Conservation (phyloP, 1,140 invertebrate genomes). For the Sarcophaga peregrina region DNA sequence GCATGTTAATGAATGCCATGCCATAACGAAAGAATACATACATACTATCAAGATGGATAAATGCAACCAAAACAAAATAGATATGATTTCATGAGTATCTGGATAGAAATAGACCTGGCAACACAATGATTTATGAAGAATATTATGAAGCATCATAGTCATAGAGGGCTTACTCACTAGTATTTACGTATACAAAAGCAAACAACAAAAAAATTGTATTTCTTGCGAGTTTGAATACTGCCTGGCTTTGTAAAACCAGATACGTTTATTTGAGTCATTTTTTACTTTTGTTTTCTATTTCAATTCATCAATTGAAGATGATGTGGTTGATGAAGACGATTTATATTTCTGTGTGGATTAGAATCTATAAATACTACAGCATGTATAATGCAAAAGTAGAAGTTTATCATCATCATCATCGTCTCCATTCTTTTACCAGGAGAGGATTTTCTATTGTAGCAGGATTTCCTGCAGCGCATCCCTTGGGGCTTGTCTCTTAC, state of each 20-base stretch:
- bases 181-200: constrained; percentile 18
- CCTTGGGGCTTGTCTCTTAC: constrained; percentile 23
- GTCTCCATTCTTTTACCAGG: neutral
- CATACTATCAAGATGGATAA: neutral
- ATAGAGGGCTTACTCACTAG: neutral
- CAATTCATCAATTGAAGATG: neutral
- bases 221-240: neutral
- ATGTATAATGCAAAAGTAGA: constrained; percentile 20
- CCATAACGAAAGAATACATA: too few species aligned
- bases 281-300: neutral
- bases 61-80: constrained; percentile 5
- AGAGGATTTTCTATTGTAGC: constrained; percentile 19
- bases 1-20: constrained; percentile 19
- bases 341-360: constrained; percentile 23
- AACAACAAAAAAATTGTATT: constrained; percentile 28
- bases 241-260: neutral
- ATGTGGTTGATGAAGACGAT: neutral
- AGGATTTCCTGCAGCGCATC: constrained; percentile 35
- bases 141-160: constrained; percentile 10
- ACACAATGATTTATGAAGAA: constrained; percentile 28
- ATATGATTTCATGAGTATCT: neutral
- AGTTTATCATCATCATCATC: neutral
- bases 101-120: neutral
- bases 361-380: constrained; percentile 29
- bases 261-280: neutral